These are phyloP conservation scores for Oreotrochilus melanogaster DNA, from an alignment of 2,113 vertebrate genomes.

Conservation along the genomic window DNA sequence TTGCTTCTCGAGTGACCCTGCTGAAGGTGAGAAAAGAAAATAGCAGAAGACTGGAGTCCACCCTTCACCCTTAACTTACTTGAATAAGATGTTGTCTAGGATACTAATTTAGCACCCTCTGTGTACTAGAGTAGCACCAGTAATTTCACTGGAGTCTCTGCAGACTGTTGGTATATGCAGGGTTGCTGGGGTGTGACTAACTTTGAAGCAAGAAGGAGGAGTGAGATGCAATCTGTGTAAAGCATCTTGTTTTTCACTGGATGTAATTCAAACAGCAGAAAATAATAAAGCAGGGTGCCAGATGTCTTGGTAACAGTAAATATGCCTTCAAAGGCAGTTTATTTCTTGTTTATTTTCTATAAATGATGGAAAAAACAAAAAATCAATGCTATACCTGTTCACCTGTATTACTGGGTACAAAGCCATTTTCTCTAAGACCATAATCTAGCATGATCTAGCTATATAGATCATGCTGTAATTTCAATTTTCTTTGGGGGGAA, in stretches of 20 bases:
- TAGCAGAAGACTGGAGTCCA: not conserved
- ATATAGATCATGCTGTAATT: not conserved
- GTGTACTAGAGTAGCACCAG: not conserved
- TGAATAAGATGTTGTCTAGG: not conserved
- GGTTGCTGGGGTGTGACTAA: not conserved
- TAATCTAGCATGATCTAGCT: not conserved
- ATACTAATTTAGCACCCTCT: not conserved
- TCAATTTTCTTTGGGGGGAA: not conserved
- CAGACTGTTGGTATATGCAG: not conserved
- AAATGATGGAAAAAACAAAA: not conserved
- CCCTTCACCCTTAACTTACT: not conserved
- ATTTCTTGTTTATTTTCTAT: not conserved
- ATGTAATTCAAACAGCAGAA: not conserved
- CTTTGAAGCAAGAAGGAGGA: not conserved
- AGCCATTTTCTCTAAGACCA: not conserved
- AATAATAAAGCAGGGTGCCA: not conserved
- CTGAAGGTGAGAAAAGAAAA: not conserved
- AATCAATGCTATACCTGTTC: not conserved
- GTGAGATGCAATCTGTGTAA: not conserved
- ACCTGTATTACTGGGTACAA: not conserved
- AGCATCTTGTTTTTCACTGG: not conserved
- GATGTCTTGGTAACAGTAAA: not conserved
- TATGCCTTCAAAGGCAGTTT: not conserved
- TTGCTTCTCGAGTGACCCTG: not conserved
- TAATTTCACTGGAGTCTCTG: not conserved